Conservation (phyloP, 2,888 invertebrate species). For the Beris morrisii region DNA sequence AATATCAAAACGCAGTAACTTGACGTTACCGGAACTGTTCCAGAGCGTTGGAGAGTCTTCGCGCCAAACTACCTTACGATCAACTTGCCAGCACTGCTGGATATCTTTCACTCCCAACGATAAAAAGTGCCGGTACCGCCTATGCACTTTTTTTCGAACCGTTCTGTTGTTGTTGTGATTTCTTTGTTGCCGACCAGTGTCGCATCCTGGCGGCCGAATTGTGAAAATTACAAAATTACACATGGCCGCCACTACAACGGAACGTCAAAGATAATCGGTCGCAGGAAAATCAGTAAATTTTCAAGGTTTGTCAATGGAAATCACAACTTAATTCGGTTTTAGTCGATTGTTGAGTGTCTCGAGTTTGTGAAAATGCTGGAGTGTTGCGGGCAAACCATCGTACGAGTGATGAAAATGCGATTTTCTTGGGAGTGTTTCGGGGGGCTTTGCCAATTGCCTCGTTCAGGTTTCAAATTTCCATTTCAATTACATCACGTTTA, state of each 20-base stretch:
- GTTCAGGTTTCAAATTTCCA: neutral
- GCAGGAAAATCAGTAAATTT: conserved; percentile 5
- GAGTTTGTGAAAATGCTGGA: neutral
- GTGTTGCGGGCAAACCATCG: conserved; percentile 1
- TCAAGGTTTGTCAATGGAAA: conserved; percentile 8
- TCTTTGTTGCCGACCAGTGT: neutral
- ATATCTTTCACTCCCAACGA: no score
- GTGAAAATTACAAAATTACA: conserved; percentile 37
- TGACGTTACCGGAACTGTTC: no score
- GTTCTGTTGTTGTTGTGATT: no score
- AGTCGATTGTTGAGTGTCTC: neutral
- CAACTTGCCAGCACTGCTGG: no score
- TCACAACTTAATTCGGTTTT: neutral
- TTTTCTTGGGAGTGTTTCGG: neutral
- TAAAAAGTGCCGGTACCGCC: no score
- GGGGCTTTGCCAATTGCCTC: neutral
- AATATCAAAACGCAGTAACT: no score
- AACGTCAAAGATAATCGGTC: conserved; percentile 32
- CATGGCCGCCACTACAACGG: conserved; percentile 39
- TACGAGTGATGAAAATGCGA: neutral
- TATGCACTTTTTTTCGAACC: no score
- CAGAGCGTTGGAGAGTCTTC: no score
- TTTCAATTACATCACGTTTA: conserved; percentile 25
- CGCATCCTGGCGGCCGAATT: conserved; percentile 36
- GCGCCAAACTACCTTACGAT: no score